Evolutionary conservation across 2,888 invertebrate genomes (phyloP), one percentile per base, ranked within the genome.

Genomic region (Apotomis turbidana): DNA sequence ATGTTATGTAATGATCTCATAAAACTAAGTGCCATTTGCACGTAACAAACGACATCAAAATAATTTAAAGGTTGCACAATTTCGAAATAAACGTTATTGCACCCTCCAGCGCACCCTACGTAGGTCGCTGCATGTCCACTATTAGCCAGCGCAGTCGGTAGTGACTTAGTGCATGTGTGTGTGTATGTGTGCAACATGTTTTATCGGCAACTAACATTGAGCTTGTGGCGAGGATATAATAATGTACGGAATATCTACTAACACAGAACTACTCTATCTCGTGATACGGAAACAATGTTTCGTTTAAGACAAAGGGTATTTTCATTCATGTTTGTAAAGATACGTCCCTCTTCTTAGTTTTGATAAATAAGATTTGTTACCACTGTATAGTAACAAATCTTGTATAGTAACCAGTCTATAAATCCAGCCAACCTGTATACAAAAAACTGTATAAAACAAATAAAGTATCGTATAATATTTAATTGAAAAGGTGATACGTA

Each of bases 201-300:
- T 71, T 71, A 71, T 67, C 61, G 67, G 49, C 61, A 51, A 27
- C 67, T 67, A 71, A 51, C 60, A 57, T 66, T 67, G 66, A 67
- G 49, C 27, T 71, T 67, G 71, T 44, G 59, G 68, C 57, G 51
- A 41, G 68, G 12, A 27, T 59, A 59, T 38, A 49, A 58, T 67
- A 59, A 68, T 59, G 52, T 52, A 67, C 57, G 38, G 51, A 15
- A 59, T 52, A 59, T 12, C 13, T 5, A 51, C 38, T 15, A 51
- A 49, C 52, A 27, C n/a, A 36, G 5, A 41, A 41, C 41, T 41
- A 41, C 41, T 41, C 41, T 41, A 41, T 41, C 41, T 41, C 6
- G 58, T 36, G 51, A 46, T 49, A 41, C 15, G 52, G n/a, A 67
- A 12, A 68, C 68, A 68, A 68, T 52, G 68, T 68, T 38, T 13